A percentile compares a stretch with the other conserved stretches of the same genome.
phyloP scores from a whole-genome alignment of 2,888 invertebrate species.

The Temnothorax ravouxi region DNA sequence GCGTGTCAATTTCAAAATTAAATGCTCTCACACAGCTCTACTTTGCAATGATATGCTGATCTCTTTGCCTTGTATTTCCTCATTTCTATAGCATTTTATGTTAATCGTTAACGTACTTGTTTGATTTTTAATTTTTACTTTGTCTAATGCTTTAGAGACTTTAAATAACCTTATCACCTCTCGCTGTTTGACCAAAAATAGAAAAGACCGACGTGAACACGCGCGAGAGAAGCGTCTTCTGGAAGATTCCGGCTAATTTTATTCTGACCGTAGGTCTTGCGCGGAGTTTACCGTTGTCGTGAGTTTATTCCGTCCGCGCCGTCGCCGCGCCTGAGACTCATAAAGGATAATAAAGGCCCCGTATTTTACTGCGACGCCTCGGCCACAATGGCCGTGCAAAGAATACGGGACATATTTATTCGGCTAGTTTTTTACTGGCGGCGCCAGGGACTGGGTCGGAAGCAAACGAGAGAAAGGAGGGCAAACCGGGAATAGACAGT shows the following conservation, averaged over 20 bases:
- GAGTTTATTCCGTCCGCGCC: constrained; percentile 73
- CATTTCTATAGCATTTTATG: neutral
- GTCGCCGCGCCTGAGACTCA: constrained; percentile 75
- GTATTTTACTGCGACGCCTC: constrained; percentile 79
- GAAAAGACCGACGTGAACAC: neutral
- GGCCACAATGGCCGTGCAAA: constrained; percentile 80
- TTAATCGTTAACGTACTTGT: neutral
- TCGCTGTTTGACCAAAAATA: neutral
- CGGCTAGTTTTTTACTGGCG: constrained; percentile 57
- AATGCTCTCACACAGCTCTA: neutral
- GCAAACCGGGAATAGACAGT: constrained; percentile 31
- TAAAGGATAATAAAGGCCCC: constrained; percentile 81
- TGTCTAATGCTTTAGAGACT: neutral
- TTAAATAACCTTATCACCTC: neutral
- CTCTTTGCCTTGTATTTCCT: neutral
- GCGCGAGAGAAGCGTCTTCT: constrained; percentile 34
- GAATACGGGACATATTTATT: constrained; percentile 82
- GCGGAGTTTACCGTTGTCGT: constrained; percentile 68
- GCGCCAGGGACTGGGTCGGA: constrained; percentile 49
- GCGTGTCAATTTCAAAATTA: neutral
- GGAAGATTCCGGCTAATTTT: constrained; percentile 69
- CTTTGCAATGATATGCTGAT: neutral
- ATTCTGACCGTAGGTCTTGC: constrained; percentile 65
- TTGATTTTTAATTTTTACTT: neutral
- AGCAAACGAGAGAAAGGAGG: constrained; percentile 56